These are phyloP conservation scores for Epirrhoe tristata DNA, from an alignment of 2,888 invertebrate species.

Conservation along the genomic window DNA sequence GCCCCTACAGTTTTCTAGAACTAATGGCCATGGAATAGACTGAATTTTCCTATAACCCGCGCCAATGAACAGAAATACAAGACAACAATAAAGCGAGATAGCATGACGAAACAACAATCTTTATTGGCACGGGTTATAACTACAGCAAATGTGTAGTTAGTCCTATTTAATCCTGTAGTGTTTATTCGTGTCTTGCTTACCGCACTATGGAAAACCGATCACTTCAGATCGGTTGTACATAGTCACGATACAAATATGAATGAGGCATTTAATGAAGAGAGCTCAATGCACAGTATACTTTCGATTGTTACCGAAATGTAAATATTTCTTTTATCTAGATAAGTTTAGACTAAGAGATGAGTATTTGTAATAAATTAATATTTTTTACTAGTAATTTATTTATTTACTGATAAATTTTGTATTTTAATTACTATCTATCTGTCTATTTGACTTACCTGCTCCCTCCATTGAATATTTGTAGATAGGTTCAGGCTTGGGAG, in stretches of 20 bases:
- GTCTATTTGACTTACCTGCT: slow-evolving; percentile 61
- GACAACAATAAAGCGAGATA: background rate
- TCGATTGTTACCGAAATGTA: slow-evolving; percentile 66
- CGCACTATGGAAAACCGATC: slow-evolving; percentile 36
- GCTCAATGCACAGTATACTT: slow-evolving; percentile 41
- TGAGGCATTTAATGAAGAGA: slow-evolving; percentile 61
- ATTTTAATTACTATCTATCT: background rate
- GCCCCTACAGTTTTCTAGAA: slow-evolving; percentile 71
- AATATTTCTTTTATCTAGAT: slow-evolving; percentile 70
- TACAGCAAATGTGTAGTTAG: slow-evolving; percentile 13
- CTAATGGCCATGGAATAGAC: slow-evolving; percentile 80
- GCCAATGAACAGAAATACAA: slow-evolving; percentile 17
- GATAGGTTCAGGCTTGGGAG: slow-evolving; percentile 92
- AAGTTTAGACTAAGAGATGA: slow-evolving; percentile 69
- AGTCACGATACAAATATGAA: slow-evolving; percentile 56
- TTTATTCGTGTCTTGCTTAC: slow-evolving; percentile 51
- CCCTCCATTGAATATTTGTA: slow-evolving; percentile 97
- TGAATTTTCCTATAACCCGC: slow-evolving; percentile 50
- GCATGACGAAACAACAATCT: background rate
- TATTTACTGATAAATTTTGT: slow-evolving; percentile 3
- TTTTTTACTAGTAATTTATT: slow-evolving; percentile 33
- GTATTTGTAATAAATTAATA: slow-evolving; percentile 59
- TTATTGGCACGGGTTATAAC: slow-evolving; percentile 24
- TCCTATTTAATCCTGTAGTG: slow-evolving; percentile 57
- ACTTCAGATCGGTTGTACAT: slow-evolving; percentile 25